Evolutionary conservation across 2,888 invertebrate genomes (phyloP), one percentile per base, ranked within the genome.

Genomic region (Lasioglossum lativentre): DNA sequence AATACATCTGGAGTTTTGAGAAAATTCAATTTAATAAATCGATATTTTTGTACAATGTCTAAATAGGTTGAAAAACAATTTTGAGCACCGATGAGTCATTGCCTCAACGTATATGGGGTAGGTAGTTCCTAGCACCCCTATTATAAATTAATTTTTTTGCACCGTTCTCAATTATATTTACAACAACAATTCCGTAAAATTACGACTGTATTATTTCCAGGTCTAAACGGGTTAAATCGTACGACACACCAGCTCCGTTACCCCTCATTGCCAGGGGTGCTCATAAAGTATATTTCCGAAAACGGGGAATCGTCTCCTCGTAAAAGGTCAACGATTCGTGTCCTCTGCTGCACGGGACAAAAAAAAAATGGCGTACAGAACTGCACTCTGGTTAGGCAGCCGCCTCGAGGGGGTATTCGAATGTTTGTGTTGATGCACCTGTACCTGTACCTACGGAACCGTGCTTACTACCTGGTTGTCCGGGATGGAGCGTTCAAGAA

Each of bases 401-500:
- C 52, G 82, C 66, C n/a, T 4, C 19, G 23, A 12, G 47, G 42
- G 34, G 45, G 72, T 30, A 45, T 30, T 30, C 56, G 56, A 52
- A 78, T 68, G 47, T 76, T 59, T 56, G 74, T 78, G 82, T 78
- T 75, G 78, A 77, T 82, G 86, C 83, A 82, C 68, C 77, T 87
- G 83, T 83, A 85, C 87, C 84, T 86, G 85, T 75, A 80, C 75
- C 83, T 66, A 77, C 74, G 82, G 12, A 27, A 40, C 42, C 68
- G 40, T 12, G n/a, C 63, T 85, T 76, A 45, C 83, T 88, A 89
- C 89, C 90, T 86, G 87, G 68, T 76, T 68, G 27, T 38, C 45
- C 30, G 74, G 38, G 82, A 77, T 78, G 78, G 56, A 73, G 40
- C 80, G 79, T 77, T 66, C 63, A 59, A 72, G 82, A 77, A 78